Base-by-base conservation (phyloP, 2,888 invertebrate genomes). In the Leucophora obtusa region DNA sequence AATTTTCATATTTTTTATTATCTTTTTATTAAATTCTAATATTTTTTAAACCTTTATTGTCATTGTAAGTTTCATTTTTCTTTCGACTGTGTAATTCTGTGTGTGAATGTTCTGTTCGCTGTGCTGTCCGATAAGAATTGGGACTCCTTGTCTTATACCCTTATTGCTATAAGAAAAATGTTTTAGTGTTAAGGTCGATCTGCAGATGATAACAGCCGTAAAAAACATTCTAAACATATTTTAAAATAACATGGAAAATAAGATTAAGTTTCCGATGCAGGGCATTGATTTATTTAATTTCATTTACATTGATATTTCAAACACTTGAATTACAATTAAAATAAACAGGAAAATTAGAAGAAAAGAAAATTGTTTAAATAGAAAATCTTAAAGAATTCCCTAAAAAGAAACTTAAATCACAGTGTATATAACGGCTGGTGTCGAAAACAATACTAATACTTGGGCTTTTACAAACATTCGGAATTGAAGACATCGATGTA, bases 401-500 rank as follows among this genome's bases (percentile, higher is more conserved):
- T 4, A n/a, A n/a, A n/a, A 1, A n/a, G 43, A 47, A 47, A 47
- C 43, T 47, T n/a, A n/a, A n/a, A n/a, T n/a, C 43, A 47, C 43
- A 47, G 43, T 47, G n/a, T n/a, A 11, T 38, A 38, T n/a, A 38
- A 66, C 11, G 24, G 15, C 5, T 1, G 5, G 11, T 47, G 4
- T 28, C 9, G 17, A 33, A 33, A n/a, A 21, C 6, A 28, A 28
- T 28, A 28, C 7, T 28, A 28, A 28, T 28, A 28, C 28, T 14
- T 14, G n/a, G 9, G 18, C 2, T 18, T 81, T 83, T 84, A 85
- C 85, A 85, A 83, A 81, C 87, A 87, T 35, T 85, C 85, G 14
- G 82, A 65, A 74, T 85, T 86, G 51, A 84, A 82, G 38, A 88
- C 84, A 63, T 89, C 90, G 85, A 90, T 87, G 62, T 89, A 87